Base-by-base conservation (phyloP, 2,113 vertebrate genomes). In the Parus major region DNA sequence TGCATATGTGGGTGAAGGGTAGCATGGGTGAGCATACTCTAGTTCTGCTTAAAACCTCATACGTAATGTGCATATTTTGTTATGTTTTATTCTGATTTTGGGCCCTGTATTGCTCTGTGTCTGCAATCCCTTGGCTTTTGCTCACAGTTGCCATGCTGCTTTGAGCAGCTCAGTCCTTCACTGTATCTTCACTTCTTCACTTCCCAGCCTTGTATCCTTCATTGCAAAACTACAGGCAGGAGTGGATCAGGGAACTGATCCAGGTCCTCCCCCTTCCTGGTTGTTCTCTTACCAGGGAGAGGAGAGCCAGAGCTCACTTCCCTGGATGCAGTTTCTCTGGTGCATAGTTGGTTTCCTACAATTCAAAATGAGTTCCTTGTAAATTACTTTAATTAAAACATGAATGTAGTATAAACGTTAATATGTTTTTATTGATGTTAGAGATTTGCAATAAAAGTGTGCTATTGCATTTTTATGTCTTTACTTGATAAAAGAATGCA, bases 131-230 rank as follows among this genome's bases (percentile, higher is more conserved):
- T 0, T 69, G 64, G 31, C 5, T 66, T 86, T 44, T 86, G 42
- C 60, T 73, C 50, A 10, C 33, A 50, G 22, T 6, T 61, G 2
- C 27, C 0, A 0, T 28, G 9, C 36, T 70, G 82, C 14, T 3
- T 82, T 79, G 66, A 68, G 72, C 53, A 69, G 63, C 63, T 82
- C 49, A 56, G 0, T 76, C 28, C 8, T 16, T 68, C 9, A 28
- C 5, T 12, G 5, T 7, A 4, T n/a, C 25, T 47, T 77, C 49
- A 44, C 25, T 49, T 52, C 61, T 50, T 83, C 47, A 8, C 31
- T 82, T 76, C 55, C 36, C 2, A 1, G 41, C 19, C 0, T 20
- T 90, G 5, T 0, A 9, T 19, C 57, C 33, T 68, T 76, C 46
- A 4, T 0, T 57, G 63, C 50, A 80, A 18, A 92, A 36, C n/a